Evolutionary conservation across 2,113 vertebrate genomes (phyloP), one percentile per base, ranked within the genome.

Genomic region (Acinonyx jubatus): DNA sequence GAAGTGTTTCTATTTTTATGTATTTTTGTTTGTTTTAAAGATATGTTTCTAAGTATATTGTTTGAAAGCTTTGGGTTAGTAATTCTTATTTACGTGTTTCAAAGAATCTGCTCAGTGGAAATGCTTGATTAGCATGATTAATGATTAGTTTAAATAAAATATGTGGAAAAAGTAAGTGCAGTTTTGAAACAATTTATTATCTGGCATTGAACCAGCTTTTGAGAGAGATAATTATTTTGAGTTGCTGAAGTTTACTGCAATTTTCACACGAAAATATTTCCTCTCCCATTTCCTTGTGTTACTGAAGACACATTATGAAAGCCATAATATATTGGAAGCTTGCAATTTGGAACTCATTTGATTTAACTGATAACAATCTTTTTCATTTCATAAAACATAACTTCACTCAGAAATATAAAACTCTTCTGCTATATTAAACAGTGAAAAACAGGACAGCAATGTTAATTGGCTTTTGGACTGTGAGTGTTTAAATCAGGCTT

Each of bases 381-480:
- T 95, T 94, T 85, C 38, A 96, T 92, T 97, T 97, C 63, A 89
- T 86, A 71, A 91, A 86, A 96, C 33, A 87, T 61, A 95, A 80
- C 45, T 86, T 97, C 73, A 36, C 38, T 82, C 45, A 50, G 61
- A 96, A 96, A 85, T 81, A 45, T 65, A 82, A 92, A 85, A 68
- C 36, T 61, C 1, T n/a, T 76, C 4, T 96, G 18, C 61, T 74
- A 4, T 89, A 65, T 92, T 85, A 91, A 86, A 80, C 41, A 83
- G 74, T 61, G n/a, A 95, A 87, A 41, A 86, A 87, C 3, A 71
- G 7, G 41, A 71, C 25, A 89, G 63, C 21, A 31, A 36, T 92
- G 25, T n/a, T 80, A 93, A 95, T 68, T 93, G 93, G 25, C 36
- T 94, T 84, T 68, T 48, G 25, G 50, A 87, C 15, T 88, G 2